A percentile compares a stretch with the other conserved stretches of the same genome.
Conservation (phyloP, 2,113 vertebrate species). For the Eolophus roseicapilla region DNA sequence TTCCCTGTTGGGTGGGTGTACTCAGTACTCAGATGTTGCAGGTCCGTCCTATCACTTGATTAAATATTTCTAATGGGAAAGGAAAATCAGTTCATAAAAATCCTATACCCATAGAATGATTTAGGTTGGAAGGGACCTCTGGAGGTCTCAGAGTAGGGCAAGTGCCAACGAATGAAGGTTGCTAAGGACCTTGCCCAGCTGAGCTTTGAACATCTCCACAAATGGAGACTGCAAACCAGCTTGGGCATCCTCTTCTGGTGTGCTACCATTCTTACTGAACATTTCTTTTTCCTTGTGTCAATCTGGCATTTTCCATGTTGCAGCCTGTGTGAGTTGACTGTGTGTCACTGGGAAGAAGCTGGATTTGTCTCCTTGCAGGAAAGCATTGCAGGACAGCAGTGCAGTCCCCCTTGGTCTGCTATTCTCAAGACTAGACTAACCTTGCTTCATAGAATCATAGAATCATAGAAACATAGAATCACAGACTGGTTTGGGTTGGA, state of each 20-base stretch:
- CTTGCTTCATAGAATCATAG: background rate
- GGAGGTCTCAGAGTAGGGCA: background rate
- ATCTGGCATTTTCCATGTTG: background rate
- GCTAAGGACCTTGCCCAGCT: background rate
- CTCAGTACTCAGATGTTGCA: background rate
- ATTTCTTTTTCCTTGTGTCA: background rate
- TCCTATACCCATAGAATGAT: background rate
- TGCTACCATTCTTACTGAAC: background rate
- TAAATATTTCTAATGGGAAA: background rate
- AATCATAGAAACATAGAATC: background rate
- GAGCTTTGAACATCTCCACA: background rate
- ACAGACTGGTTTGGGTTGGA: background rate
- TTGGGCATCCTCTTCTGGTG: background rate
- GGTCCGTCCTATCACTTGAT: background rate
- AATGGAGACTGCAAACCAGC: background rate
- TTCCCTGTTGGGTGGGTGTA: background rate
- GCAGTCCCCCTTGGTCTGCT: background rate
- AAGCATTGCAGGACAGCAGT: background rate
- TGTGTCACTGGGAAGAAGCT: background rate
- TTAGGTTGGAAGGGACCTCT: background rate
- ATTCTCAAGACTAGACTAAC: background rate
- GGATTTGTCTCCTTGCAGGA: background rate
- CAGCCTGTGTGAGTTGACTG: rapidly evolving
- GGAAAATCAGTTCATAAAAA: background rate
- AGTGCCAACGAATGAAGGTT: background rate